These are phyloP conservation scores for Talpa occidentalis DNA, from an alignment of 2,113 vertebrate genomes.

Conservation along the genomic window DNA sequence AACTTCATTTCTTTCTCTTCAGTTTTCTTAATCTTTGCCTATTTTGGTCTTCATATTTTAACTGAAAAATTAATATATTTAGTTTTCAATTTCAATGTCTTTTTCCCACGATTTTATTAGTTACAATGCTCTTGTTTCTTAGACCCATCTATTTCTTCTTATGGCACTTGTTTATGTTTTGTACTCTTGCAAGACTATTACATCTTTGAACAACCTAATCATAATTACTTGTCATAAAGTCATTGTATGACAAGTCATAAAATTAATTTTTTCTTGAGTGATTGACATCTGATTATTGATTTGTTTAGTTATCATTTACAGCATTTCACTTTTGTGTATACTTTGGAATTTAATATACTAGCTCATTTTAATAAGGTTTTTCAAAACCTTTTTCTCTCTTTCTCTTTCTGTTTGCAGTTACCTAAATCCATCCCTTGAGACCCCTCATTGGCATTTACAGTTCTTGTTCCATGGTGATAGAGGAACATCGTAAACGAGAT, in stretches of 20 bases:
- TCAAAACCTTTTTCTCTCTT: neutral
- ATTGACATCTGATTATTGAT: conserved; percentile 31
- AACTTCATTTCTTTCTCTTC: neutral
- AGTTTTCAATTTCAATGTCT: neutral
- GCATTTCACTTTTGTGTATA: neutral
- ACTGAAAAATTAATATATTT: neutral
- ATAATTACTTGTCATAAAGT: conserved; percentile 6
- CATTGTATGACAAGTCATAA: neutral
- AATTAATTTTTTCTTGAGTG: conserved; percentile 18
- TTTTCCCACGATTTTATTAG: conserved; percentile 3
- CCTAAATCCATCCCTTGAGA: neutral
- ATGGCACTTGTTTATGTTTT: neutral
- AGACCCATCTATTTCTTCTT: neutral
- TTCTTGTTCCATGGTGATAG: neutral
- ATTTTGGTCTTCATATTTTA: neutral
- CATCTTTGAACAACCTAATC: neutral
- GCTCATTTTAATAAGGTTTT: neutral
- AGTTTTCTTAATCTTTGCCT: conserved; percentile 29
- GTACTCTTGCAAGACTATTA: neutral
- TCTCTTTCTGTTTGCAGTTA: neutral
- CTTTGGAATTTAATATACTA: neutral
- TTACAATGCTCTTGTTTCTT: neutral
- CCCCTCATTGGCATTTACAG: neutral
- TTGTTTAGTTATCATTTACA: neutral
- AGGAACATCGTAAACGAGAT: neutral